Base-by-base conservation (phyloP, 2,888 invertebrate species). In the Petrophora chlorosata region DNA sequence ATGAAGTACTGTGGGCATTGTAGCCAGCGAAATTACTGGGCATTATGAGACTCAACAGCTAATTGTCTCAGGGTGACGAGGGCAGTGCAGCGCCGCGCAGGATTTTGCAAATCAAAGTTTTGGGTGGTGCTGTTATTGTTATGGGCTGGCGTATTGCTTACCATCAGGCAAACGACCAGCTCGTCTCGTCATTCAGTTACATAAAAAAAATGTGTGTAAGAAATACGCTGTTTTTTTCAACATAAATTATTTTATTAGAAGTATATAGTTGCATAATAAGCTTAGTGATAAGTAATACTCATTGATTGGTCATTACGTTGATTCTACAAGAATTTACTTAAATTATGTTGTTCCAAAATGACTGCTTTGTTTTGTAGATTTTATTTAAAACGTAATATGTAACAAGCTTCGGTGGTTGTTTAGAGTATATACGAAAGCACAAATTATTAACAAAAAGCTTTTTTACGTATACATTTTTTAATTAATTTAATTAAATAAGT, bases 201-300 rank as follows among this genome's bases (percentile, higher is more conserved):
- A 9, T 13, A 13, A n/a, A 19, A 33, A 33, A n/a, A 8, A 13
- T 9, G 17, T 12, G 10, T 12, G 5, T 30, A n/a, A n/a, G 14
- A 25, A 33, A 7, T 33, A n/a, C 29, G 34, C 48, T 52, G 49
- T 46, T 49, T 45, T 38, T 39, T 48, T 45, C 28, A 45, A 46
- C 22, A n/a, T 15, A n/a, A 28, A 16, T 12, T 41, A 14, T 32
- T 38, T 45, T 28, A 35, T 28, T 38, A 35, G 22, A 23, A 13
- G 28, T 41, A 26, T 45, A 47, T 30, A 40, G 33, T 41, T 28
- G 49, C 43, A 46, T 52, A 52, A 39, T 56, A 41, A 25, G 19
- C 0, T 28, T n/a, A 42, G 47, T 26, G 39, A 34, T 19, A 43
- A 56, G 36, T 30, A 53, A 53, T 51, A 57, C 51, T 57, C 57